Evolutionary conservation across 2,888 invertebrate genomes (phyloP), one percentile per base, ranked within the genome.

Genomic region (Orthosia cruda): DNA sequence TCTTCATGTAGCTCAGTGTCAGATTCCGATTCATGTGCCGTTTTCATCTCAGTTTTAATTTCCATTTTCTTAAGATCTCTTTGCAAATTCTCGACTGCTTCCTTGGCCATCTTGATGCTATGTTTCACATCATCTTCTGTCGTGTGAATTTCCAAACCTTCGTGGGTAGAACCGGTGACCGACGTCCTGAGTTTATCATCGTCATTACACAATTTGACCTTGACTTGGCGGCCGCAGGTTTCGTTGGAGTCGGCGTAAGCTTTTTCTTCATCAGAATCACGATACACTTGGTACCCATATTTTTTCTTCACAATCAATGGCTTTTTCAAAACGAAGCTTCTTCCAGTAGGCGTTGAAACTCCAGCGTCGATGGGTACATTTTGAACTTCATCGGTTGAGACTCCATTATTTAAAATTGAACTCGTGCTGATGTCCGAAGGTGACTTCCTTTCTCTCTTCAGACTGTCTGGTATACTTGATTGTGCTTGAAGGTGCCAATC

Each of bases 21-120:
- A 16, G 92, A 65, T 62, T 91, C 89, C 16, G 87, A 74, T 40
- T 86, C 85, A 20, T 92, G 88, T 66, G 81, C 70, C 49, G 59
- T 74, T 81, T 89, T 90, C 66, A 74, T 81, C n/a, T 77, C 80
- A 40, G 89, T 84, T 74, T 86, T 90, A 55, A 89, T 83, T 71
- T 95, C 94, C 54, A 92, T 92, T 79, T 89, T 92, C 68, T 90
- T 87, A 50, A 96, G 83, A 76, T 95, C 93, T 26, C 89, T 91
- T 84, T 95, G 94, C 45, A 96, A 86, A 71, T 91, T 92, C 83
- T 96, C 94, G n/a, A 96, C 93, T 3, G 95, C 96, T 90, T 94
- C 94, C 80, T 94, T 95, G 20, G 95, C 96, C 89, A 94, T 91
- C 73, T 91, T 91, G 69, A 96, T 93, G 74, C 92, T 96, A n/a